Evolutionary conservation across 2,113 vertebrate genomes (phyloP).

Genomic region (Panthera uncia): DNA sequence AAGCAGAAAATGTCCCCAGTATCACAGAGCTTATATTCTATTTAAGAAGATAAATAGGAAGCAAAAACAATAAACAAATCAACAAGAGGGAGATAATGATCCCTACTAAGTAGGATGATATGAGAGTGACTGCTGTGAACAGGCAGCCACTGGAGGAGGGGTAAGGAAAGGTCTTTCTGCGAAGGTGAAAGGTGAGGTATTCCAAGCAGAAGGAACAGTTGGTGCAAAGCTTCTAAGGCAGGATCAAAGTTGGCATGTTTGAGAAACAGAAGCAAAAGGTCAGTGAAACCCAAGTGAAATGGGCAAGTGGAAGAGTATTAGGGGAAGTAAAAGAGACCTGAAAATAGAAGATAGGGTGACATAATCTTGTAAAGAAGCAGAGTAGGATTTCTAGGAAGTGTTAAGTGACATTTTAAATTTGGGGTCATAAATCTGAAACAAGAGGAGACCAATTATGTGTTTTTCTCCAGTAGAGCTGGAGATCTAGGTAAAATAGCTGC

Average conservation of each 20-base stretch:
- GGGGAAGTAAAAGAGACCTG: background rate
- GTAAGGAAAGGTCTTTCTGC: background rate
- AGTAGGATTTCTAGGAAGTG: background rate
- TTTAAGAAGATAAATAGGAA: background rate
- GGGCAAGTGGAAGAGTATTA: background rate
- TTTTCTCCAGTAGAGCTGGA: background rate
- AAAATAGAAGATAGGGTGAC: background rate
- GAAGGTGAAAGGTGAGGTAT: background rate
- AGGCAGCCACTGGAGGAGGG: background rate
- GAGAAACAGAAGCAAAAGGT: background rate
- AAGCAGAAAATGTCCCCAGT: background rate
- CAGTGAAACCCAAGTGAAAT: background rate
- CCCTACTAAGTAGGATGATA: background rate
- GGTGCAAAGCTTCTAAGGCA: background rate
- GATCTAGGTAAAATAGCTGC: background rate
- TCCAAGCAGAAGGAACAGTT: too few species aligned
- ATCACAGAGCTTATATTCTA: background rate
- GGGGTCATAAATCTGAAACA: background rate
- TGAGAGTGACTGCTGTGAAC: rapidly evolving
- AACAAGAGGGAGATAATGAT: background rate
- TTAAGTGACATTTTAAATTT: background rate
- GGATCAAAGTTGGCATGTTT: background rate
- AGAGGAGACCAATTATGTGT: background rate
- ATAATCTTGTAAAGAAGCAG: background rate
- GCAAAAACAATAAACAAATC: background rate